These are phyloP conservation scores for Crocuta crocuta DNA, from an alignment of 2,113 vertebrate species.

Conservation along the genomic window DNA sequence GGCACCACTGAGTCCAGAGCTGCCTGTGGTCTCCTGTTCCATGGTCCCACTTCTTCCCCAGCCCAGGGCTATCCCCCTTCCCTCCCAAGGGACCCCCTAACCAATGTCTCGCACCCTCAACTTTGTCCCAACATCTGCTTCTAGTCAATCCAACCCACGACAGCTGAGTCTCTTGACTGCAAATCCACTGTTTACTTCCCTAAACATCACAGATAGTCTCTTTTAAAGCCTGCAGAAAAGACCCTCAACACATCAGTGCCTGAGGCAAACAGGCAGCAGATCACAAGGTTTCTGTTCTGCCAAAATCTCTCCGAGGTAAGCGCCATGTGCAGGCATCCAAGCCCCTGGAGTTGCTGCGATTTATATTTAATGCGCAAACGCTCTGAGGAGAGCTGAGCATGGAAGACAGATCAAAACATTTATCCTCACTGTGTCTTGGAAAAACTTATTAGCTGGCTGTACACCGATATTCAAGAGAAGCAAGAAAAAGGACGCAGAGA, in stretches of 20 bases:
- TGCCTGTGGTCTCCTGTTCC: not conserved
- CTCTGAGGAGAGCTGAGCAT: not conserved
- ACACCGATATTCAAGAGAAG: conserved; percentile 21
- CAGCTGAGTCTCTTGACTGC: not conserved
- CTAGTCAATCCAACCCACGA: fast-evolving
- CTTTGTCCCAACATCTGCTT: not conserved
- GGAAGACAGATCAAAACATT: conserved; percentile 62
- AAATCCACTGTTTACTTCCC: not conserved
- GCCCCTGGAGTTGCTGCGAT: not conserved
- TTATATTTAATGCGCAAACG: conserved; percentile 46
- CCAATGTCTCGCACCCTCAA: not conserved
- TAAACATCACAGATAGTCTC: not conserved
- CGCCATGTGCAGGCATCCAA: fast-evolving
- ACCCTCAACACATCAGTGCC: conserved; percentile 50
- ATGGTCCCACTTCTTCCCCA: not conserved
- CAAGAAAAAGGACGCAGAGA: not conserved
- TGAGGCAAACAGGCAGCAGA: conserved; percentile 69
- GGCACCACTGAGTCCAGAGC: not conserved
- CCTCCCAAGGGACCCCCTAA: not conserved
- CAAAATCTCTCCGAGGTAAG: conserved; percentile 70
- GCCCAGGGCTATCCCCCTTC: not conserved
- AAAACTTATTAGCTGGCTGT: not conserved
- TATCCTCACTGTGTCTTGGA: conserved; percentile 12
- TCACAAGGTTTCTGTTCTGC: conserved; percentile 66
- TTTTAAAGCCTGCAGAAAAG: conserved; percentile 49